A percentile compares a stretch with the other conserved stretches of the same genome.
phyloP scores from a whole-genome alignment of 2,113 vertebrate species.

The Semicossyphus pulcher region DNA sequence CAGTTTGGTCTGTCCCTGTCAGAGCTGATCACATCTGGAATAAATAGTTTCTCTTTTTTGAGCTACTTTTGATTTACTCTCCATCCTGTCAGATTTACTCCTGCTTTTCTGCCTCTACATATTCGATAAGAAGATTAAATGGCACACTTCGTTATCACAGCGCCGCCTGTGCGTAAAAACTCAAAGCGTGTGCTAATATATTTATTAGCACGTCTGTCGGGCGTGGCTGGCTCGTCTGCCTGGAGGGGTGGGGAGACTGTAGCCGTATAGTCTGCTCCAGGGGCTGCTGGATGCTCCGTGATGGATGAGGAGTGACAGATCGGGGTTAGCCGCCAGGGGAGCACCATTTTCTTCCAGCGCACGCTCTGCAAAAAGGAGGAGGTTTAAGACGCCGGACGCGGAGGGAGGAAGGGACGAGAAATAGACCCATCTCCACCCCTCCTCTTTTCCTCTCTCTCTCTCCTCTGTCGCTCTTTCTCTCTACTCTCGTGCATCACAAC shows the following conservation, averaged over 20 bases:
- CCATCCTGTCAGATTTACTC: background rate
- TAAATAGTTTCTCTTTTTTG: background rate
- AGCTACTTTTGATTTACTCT: conserved; percentile 3
- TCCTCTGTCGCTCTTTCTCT: conserved; percentile 3
- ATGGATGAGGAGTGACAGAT: conserved; percentile 90
- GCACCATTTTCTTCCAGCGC: conserved; percentile 75
- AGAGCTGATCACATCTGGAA: background rate
- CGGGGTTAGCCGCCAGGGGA: conserved; percentile 83
- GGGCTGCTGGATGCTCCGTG: conserved; percentile 72
- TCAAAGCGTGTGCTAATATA: conserved; percentile 1
- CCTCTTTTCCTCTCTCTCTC: conserved; percentile 19
- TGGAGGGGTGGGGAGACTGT: conserved; percentile 11
- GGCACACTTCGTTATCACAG: conserved; percentile 14
- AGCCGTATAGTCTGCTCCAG: conserved; percentile 63
- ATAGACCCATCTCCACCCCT: conserved; percentile 34
- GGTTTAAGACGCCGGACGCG: conserved; percentile 40
- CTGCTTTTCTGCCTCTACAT: background rate
- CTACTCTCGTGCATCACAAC: conserved; percentile 55
- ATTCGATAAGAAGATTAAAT: background rate
- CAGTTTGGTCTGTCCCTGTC: background rate
- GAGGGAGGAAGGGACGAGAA: conserved; percentile 47
- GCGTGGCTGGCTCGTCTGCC: conserved; percentile 72
- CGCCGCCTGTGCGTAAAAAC: conserved; percentile 55
- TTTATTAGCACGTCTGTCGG: conserved; percentile 69
- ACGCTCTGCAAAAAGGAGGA: conserved; percentile 56